Evolutionary conservation across 2,113 vertebrate genomes (phyloP).

Genomic region (Eidolon helvum): DNA sequence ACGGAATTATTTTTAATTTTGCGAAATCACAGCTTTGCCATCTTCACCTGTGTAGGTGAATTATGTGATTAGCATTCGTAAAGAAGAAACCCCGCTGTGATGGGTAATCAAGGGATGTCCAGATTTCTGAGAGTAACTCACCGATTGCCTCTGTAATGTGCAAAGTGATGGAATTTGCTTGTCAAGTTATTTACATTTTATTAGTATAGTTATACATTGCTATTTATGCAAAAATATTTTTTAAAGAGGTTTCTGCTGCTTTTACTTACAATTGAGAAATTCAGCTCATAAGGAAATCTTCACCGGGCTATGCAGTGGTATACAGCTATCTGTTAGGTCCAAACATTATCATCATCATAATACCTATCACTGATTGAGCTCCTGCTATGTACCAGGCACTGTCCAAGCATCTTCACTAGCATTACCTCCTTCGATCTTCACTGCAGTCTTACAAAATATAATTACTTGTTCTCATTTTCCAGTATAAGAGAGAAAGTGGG

Average conservation of each 20-base stretch:
- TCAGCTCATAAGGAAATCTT: background rate
- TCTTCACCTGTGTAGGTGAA: background rate
- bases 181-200: background rate
- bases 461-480: slow-evolving; percentile 11
- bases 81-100: background rate
- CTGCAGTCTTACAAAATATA: background rate
- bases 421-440: background rate
- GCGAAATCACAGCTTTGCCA: background rate
- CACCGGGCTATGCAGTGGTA: background rate
- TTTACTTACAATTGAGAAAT: slow-evolving; percentile 1
- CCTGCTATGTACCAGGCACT: background rate
- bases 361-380: background rate
- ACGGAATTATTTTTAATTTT: slow-evolving; percentile 2
- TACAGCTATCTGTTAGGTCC: background rate
- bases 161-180: background rate
- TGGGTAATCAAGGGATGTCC: background rate
- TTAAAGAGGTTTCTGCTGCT: background rate
- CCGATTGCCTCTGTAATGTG: background rate
- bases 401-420: background rate
- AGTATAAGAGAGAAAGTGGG: background rate
- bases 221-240: background rate
- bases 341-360: background rate
- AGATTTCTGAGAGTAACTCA: background rate
- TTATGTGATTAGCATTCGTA: background rate
- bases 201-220: background rate